phyloP scores from a whole-genome alignment of 30 jellyfish, hydroid and myxozoan species.

The Chrysaora quinquecirrha region DNA sequence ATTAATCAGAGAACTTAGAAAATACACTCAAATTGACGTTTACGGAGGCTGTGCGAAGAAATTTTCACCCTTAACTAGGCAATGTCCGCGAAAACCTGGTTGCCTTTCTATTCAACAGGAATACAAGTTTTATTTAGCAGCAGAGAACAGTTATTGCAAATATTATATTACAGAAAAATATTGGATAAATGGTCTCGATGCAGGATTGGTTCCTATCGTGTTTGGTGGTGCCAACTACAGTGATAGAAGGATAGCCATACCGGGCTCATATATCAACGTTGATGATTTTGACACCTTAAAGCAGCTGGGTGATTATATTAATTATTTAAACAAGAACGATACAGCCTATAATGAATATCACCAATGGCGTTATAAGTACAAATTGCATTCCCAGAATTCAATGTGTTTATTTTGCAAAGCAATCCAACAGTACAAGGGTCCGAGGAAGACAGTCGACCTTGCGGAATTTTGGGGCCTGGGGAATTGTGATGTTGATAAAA shows the following conservation, averaged over 20 bases:
- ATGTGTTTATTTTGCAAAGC: slow-evolving; percentile 83
- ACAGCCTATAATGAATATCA: no score
- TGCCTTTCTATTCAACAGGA: slow-evolving; percentile 64
- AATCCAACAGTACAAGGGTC: slow-evolving; percentile 30
- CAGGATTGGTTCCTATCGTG: slow-evolving; percentile 87
- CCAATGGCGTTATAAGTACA: slow-evolving; percentile 77
- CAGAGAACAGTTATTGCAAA: slow-evolving; percentile 80
- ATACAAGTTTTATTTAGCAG: slow-evolving; percentile 85
- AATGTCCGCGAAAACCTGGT: slow-evolving; percentile 48
- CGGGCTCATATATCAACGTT: no score
- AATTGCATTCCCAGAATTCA: slow-evolving; percentile 36
- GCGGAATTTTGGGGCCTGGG: slow-evolving; percentile 64
- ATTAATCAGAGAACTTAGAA: slow-evolving; percentile 49
- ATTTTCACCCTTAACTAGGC: slow-evolving; percentile 37
- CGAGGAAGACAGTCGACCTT: slow-evolving; percentile 53
- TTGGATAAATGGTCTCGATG: slow-evolving; percentile 71
- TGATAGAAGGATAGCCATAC: slow-evolving; percentile 52
- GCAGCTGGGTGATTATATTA: no score
- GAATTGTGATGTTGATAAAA: slow-evolving; percentile 24
- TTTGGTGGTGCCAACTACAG: slow-evolving; percentile 78
- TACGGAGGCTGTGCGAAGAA: slow-evolving; percentile 78
- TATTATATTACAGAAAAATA: no score
- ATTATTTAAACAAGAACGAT: no score
- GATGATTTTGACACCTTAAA: slow-evolving; percentile 33
- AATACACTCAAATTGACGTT: slow-evolving; percentile 67